Conservation (phyloP, 2,888 invertebrate genomes). For the Plemyria rubiginata region DNA sequence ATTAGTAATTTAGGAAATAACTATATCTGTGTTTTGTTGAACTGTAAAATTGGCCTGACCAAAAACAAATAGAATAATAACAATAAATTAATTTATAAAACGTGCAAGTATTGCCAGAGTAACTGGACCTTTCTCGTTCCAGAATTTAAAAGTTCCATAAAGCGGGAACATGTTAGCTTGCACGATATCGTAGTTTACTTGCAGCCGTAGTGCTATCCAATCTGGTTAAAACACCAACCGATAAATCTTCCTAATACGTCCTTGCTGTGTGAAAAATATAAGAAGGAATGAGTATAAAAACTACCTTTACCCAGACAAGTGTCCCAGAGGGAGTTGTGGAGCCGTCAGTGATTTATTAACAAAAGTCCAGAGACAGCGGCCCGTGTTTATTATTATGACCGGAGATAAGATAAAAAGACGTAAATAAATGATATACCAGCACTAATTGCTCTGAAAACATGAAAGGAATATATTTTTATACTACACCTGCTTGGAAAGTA, state of each 20-base stretch:
- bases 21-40: too few species aligned
- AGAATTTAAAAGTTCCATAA: neutral
- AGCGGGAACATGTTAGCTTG: neutral
- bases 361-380: constrained; percentile 40
- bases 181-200: neutral
- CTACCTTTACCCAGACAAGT: constrained; percentile 41
- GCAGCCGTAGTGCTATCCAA: constrained; percentile 9
- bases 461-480: neutral
- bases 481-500: too few species aligned
- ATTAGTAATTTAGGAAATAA: too few species aligned
- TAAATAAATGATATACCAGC: constrained; percentile 43
- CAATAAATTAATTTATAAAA: neutral
- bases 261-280: constrained; percentile 36
- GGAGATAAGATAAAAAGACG: constrained; percentile 50
- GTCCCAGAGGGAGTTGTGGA: constrained; percentile 34
- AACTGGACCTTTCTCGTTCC: neutral
- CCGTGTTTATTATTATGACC: constrained; percentile 54
- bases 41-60: too few species aligned
- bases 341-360: constrained; percentile 55
- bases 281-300: constrained; percentile 46
- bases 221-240: constrained; percentile 30
- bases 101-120: neutral
- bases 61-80: too few species aligned
- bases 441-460: constrained; percentile 20
- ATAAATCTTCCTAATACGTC: constrained; percentile 36